Conservation (phyloP, 2,888 invertebrate genomes). For the Apamea crenata region DNA sequence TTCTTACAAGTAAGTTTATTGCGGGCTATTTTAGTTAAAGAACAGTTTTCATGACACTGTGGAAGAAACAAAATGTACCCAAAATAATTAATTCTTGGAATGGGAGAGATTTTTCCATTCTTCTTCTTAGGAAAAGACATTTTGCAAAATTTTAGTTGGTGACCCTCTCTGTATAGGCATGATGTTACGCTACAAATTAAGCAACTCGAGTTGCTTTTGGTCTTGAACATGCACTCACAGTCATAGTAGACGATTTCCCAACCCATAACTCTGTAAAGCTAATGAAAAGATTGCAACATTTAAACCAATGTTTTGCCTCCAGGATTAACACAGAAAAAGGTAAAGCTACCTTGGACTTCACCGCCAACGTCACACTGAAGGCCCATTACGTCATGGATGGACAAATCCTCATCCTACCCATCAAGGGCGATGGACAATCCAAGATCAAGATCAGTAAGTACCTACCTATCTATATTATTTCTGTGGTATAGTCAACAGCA, state of each 20-base stretch:
- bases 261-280: neutral
- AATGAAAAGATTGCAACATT: neutral
- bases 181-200: neutral
- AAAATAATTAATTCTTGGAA: neutral
- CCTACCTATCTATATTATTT: too few relatives aligned
- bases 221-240: neutral
- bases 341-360: conserved; percentile 84
- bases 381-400: conserved; percentile 89
- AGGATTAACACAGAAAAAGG: conserved; percentile 82
- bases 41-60: neutral
- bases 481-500: neutral
- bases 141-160: neutral
- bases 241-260: neutral
- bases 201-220: neutral
- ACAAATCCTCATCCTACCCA: conserved; percentile 88
- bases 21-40: neutral
- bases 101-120: neutral
- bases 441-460: conserved; percentile 89
- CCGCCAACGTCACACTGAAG: conserved; percentile 87
- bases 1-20: conserved; percentile 81
- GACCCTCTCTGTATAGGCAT: too few relatives aligned
- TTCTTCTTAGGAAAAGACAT: neutral
- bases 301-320: conserved; percentile 25
- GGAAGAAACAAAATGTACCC: neutral
- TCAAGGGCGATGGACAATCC: conserved; percentile 87